Evolutionary conservation across 2,797 vertebrate species (phyloP), one percentile per base, ranked within the genome.

Genomic region (Protonibea diacanthus): DNA sequence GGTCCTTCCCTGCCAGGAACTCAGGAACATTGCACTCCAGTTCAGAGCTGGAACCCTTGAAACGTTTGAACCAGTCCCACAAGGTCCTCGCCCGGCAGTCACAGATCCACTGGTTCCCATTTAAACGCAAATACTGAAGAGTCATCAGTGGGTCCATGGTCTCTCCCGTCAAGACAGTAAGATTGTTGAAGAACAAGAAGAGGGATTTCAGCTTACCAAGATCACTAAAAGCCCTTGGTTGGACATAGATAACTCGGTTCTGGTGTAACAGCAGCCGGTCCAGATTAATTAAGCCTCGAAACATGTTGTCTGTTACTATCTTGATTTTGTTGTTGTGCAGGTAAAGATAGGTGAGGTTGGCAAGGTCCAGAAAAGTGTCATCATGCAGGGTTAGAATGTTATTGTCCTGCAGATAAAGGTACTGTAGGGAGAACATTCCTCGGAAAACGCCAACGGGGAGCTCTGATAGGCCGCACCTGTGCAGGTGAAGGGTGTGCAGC

Each of bases 341-440:
- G 93, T 99, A 98, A 84, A 99, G 95, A 92, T 97, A 97, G 0
- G 98, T 99, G 86, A 99, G 98, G 94, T 99, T 99, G 45, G 97
- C 97, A 20, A 99, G 96, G 92, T 99, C 98, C 14, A 97, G 91
- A 91, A 99, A 99, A 76, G 97, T 96, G 91, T 99, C 97, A 0
- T 98, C 96, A 18, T 97, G 96, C 88, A 99, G 94, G 1, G 94
- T 95, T 82, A 96, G 95, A 58, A 99, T 94, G 79, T 96, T 95
- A 79, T 99, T 99, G 91, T 99, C 97, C 94, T 99, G 98, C 85
- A 99, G 95, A 90, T 97, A 99, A 88, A 99, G 97, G 89, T 99
- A 97, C 91, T 99, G 98, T 82, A 99, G 94, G 17, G 98, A 98
- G 72, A 96, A 97, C 87, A 99, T 95, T 69, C 97, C 97, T 8